Percentiles rank a stretch among this genome's conserved stretches.
Evolutionary conservation across 1,140 invertebrate species (phyloP).

Genomic region (Contarinia nasturtii): DNA sequence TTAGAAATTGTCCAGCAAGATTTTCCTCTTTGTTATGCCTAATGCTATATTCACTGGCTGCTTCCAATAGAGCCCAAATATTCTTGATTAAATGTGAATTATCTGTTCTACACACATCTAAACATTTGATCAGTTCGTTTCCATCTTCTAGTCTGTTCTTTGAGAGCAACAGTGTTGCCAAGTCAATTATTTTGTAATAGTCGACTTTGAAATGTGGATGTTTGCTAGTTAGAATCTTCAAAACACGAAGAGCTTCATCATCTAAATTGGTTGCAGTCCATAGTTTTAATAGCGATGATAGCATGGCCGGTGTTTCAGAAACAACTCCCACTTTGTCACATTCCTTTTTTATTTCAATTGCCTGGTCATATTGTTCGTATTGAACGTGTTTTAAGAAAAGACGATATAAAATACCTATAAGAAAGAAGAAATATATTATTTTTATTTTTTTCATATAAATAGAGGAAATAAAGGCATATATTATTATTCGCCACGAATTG

Average conservation of each 20-base stretch:
- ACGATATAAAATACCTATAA: constrained; percentile 21
- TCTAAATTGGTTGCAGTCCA: constrained; percentile 17
- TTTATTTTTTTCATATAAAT: too few relatives aligned
- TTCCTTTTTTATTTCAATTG: constrained; percentile 20
- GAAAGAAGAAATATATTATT: too few relatives aligned
- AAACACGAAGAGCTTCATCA: constrained; percentile 9
- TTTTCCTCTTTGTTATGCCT: constrained; percentile 8
- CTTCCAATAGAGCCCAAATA: constrained; percentile 25
- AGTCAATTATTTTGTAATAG: constrained; percentile 28
- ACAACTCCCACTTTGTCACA: constrained; percentile 20
- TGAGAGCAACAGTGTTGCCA: constrained; percentile 23
- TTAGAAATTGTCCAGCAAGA: constrained; percentile 12
- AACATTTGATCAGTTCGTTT: constrained; percentile 17
- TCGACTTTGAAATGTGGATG: constrained; percentile 24
- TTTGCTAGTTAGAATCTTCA: not conserved
- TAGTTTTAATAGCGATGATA: constrained; percentile 20
- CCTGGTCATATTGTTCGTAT: constrained; percentile 22
- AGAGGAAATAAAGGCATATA: too few relatives aligned
- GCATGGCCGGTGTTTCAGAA: constrained; percentile 25
- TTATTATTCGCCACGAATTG: too few relatives aligned
- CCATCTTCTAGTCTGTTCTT: constrained; percentile 21
- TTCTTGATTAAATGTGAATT: constrained; percentile 15
- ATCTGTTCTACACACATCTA: constrained; percentile 10
- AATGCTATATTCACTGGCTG: constrained; percentile 13
- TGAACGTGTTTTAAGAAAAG: constrained; percentile 25